Base-by-base conservation (phyloP, 2,888 invertebrate genomes). In the Ormyrus rosae region DNA sequence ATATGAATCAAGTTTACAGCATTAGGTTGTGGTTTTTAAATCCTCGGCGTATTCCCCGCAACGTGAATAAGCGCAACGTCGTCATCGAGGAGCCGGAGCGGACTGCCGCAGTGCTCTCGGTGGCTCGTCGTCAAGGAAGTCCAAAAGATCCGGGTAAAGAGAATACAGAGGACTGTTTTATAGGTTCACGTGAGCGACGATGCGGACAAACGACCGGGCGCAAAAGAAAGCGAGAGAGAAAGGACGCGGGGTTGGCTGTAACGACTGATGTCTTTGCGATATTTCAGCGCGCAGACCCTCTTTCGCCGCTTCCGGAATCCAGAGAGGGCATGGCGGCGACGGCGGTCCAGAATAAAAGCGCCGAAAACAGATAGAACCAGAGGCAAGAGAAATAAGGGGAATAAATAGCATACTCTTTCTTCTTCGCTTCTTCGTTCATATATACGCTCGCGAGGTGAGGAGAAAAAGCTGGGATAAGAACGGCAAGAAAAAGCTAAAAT, bases 201-300 rank as follows among this genome's bases (percentile, higher is more conserved):
- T 70, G 69, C 64, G 77, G 83, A 85, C 84, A 85, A 78, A 85
- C 77, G 77, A 77, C 50, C 70, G 61, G 13, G 19, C 48, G 48
- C 5, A 6, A 11, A 19, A 45, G 53, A 10, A 19, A n/a, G 67
- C 1, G 11, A 46, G 55, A 8, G 13, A 51, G 48, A 45, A 13
- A n/a, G 46, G 71, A n/a, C 34, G 56, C 34, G 48, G 61, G 13
- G 46, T 11, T 51, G 60, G 45, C 45, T 68, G 75, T 71, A 78
- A 78, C 78, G 71, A 70, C 78, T 85, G 85, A 87, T 85, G 86
- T 85, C 85, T 83, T 83, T 63, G 84, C 85, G 85, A 86, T 87
- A 87, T 87, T 87, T 87, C 86, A 86, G 71, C 67, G 55, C 53
- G 63, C 64, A 19, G 64, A 76, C 76, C 71, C 67, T 76, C 76